These are phyloP conservation scores for Philhelius pedissequus DNA, from an alignment of 2,888 invertebrate genomes.

Conservation along the genomic window DNA sequence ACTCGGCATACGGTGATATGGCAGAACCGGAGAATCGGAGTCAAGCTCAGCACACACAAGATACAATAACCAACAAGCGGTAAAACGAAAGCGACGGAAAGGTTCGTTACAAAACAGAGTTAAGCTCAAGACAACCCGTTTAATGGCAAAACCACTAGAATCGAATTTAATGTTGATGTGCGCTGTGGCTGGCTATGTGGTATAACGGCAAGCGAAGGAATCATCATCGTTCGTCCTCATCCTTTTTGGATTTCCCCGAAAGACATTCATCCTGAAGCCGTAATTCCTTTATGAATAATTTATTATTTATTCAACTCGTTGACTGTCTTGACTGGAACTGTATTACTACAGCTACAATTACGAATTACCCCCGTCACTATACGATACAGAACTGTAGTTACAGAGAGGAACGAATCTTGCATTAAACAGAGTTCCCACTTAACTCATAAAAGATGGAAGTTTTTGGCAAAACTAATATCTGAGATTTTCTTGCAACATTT, in stretches of 20 bases:
- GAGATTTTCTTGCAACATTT: too few relatives aligned
- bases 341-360: conserved; percentile 54
- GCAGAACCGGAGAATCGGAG: background rate
- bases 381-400: background rate
- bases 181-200: conserved; percentile 42
- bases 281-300: conserved; percentile 68
- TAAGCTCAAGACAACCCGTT: conserved; percentile 54
- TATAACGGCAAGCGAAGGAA: conserved; percentile 11
- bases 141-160: conserved; percentile 60
- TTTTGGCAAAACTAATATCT: too few relatives aligned
- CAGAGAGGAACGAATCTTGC: background rate
- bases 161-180: conserved; percentile 62
- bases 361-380: conserved; percentile 45
- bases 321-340: conserved; percentile 54
- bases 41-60: background rate
- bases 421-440: background rate
- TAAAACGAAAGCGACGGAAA: conserved; percentile 25
- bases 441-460: background rate
- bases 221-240: conserved; percentile 23
- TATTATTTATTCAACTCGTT: conserved; percentile 67
- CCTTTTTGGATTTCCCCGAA: conserved; percentile 26
- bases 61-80: conserved; percentile 23
- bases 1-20: background rate
- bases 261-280: conserved; percentile 66
- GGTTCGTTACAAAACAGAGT: conserved; percentile 43